Conservation (phyloP, 2,888 invertebrate genomes). For the Mellilla xanthometata region DNA sequence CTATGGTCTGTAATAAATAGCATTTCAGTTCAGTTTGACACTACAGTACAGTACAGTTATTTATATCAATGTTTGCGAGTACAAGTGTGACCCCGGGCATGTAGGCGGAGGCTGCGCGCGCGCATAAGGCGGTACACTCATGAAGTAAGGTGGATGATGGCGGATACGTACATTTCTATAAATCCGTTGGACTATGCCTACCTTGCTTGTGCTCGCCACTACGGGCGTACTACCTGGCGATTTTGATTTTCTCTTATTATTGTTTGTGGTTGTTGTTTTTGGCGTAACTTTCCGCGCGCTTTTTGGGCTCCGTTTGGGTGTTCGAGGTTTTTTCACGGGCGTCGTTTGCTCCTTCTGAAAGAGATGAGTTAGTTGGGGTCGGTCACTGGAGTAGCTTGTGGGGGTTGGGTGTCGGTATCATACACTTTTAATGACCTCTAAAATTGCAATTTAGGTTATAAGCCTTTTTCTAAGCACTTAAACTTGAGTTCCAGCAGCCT, state of each 20-base stretch:
- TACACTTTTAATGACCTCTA: too few species aligned
- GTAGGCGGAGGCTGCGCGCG: background rate
- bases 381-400: too few species aligned
- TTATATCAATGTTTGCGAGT: too few species aligned
- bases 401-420: too few species aligned
- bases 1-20: too few species aligned
- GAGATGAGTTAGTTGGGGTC: background rate
- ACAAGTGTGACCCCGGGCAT: background rate
- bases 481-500: too few species aligned
- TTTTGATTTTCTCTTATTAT: constrained; percentile 62
- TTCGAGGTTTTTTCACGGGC: constrained; percentile 63
- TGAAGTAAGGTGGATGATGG: constrained; percentile 72
- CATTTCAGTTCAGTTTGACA: too few species aligned
- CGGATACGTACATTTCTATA: constrained; percentile 83
- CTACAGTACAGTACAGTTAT: too few species aligned
- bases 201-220: constrained; percentile 76
- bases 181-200: constrained; percentile 83
- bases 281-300: constrained; percentile 50
- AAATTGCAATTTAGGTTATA: too few species aligned
- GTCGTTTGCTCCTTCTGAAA: constrained; percentile 57
- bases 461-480: too few species aligned
- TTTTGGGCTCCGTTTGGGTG: constrained; percentile 69
- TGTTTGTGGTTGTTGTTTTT: constrained; percentile 38
- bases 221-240: constrained; percentile 72
- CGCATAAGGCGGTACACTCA: constrained; percentile 34